Conservation (phyloP, 2,113 vertebrate species). For the Aegithalos caudatus region DNA sequence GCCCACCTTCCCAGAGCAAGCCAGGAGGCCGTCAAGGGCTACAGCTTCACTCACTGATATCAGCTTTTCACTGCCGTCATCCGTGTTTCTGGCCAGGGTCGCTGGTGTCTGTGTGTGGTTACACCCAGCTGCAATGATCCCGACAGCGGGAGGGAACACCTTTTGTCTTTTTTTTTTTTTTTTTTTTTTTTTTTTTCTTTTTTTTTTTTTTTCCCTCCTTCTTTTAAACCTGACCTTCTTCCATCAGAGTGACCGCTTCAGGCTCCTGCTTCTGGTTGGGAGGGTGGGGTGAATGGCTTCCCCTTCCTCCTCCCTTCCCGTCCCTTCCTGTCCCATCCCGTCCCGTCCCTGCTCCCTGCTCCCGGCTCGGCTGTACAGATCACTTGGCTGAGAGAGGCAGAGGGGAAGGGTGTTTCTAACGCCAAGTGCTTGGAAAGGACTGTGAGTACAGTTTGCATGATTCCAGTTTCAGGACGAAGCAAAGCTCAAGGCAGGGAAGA, state of each 20-base stretch:
- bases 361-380: neutral
- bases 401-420: constrained; percentile 55
- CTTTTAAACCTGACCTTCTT: constrained; percentile 42
- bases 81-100: neutral
- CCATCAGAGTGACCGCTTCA: neutral
- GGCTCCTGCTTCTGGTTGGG: constrained; percentile 27
- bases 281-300: constrained; percentile 51
- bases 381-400: constrained; percentile 25
- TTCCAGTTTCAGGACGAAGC: neutral
- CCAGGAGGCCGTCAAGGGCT: neutral
- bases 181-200: neutral
- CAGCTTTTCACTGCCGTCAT: neutral
- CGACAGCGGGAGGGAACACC: neutral
- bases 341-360: neutral
- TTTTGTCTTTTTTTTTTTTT: neutral
- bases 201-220: neutral
- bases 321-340: neutral
- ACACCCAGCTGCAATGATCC: neutral
- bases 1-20: neutral
- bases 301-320: constrained; percentile 50
- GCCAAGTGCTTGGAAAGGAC: neutral
- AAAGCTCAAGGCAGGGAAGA: neutral
- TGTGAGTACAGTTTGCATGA: neutral
- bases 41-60: neutral
- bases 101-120: neutral